A percentile compares a stretch with the other conserved stretches of the same genome.
phyloP scores from a whole-genome alignment of 1,140 invertebrate species.

The Lasaia peninsularis region DNA sequence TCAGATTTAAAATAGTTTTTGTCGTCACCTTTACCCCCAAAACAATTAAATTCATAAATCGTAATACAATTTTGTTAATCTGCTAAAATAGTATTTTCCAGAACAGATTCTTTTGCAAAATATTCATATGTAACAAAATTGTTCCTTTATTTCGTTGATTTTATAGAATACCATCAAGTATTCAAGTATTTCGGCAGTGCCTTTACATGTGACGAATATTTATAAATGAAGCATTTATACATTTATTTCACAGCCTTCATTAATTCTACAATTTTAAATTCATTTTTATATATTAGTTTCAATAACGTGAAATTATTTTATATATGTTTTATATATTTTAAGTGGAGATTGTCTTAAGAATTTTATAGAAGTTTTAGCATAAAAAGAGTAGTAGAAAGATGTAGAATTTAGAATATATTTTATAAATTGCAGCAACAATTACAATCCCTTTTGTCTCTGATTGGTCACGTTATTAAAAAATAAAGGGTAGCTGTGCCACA shows the following conservation, averaged over 20 bases:
- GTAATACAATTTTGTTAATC: too few species aligned
- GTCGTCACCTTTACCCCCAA: too few species aligned
- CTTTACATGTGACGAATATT: not conserved
- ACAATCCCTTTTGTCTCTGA: slow-evolving; percentile 16
- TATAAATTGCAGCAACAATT: too few species aligned
- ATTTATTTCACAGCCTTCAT: slow-evolving; percentile 55
- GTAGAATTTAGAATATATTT: too few species aligned
- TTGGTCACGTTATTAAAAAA: too few species aligned
- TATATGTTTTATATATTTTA: slow-evolving; percentile 14
- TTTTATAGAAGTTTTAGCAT: not conserved
- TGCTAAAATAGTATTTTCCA: not conserved
- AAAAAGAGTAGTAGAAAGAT: not conserved
- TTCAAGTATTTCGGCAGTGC: not conserved
- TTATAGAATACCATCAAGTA: not conserved
- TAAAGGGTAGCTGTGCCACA: too few species aligned
- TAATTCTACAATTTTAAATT: slow-evolving; percentile 31
- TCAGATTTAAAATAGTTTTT: too few species aligned
- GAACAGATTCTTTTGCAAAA: not conserved
- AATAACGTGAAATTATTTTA: slow-evolving; percentile 11
- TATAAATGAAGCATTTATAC: slow-evolving; percentile 33
- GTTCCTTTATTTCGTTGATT: slow-evolving; percentile 1
- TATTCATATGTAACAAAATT: not conserved
- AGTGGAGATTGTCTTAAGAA: slow-evolving; percentile 1
- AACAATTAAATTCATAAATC: too few species aligned
- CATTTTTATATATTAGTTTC: slow-evolving; percentile 6